These are phyloP conservation scores for Podarcis muralis DNA, from an alignment of 2,113 vertebrate species.

Conservation along the genomic window DNA sequence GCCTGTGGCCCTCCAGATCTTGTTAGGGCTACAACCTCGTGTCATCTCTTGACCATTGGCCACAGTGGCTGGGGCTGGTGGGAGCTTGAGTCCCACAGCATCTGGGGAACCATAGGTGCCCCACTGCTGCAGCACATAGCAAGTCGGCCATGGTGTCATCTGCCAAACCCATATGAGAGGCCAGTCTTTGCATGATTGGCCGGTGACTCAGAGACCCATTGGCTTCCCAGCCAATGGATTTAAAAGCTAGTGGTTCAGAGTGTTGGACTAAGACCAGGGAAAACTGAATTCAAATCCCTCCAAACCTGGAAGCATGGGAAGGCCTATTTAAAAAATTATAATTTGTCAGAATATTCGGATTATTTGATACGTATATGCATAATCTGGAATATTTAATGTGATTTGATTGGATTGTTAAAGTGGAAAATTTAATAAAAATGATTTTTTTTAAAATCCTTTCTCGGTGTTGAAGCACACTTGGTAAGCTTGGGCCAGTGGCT, in stretches of 20 bases:
- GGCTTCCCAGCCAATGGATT: too few species aligned
- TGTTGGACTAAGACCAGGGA: too few species aligned
- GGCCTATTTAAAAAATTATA: too few species aligned
- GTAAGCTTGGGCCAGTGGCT: not conserved
- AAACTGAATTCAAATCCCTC: not conserved
- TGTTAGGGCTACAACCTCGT: not conserved
- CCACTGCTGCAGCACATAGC: not conserved
- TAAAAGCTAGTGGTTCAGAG: not conserved
- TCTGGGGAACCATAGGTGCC: too few species aligned
- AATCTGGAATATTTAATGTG: too few species aligned
- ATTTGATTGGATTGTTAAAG: too few species aligned
- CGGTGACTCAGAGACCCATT: not conserved
- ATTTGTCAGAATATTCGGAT: too few species aligned
- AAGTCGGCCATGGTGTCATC: not conserved
- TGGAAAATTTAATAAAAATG: too few species aligned
- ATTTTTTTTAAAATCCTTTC: not conserved
- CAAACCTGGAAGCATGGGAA: too few species aligned
- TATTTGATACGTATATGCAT: too few species aligned
- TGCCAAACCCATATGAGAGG: too few species aligned
- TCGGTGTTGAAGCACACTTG: not conserved
- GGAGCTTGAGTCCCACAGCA: not conserved
- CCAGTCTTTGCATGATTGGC: too few species aligned
- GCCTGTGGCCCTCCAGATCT: not conserved
- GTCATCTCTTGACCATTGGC: not conserved
- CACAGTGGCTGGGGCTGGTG: not conserved